These are phyloP conservation scores for Dendrocincla tyrannina DNA, from an alignment of 2,797 vertebrate genomes.

Conservation along the genomic window DNA sequence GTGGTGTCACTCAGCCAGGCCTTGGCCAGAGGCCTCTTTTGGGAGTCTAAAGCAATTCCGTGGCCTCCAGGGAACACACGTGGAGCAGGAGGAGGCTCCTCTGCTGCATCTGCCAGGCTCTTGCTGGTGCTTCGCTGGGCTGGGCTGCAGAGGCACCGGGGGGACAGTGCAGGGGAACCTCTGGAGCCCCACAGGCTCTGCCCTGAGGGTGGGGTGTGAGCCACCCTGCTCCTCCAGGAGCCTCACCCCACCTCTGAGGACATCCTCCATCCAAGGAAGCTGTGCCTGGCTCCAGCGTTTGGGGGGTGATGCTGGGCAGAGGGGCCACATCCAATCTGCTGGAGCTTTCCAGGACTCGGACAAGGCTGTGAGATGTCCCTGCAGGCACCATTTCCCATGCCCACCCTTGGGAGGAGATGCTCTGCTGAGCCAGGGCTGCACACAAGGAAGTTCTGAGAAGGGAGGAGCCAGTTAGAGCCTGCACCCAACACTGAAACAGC, in stretches of 20 bases:
- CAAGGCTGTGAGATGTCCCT: not conserved
- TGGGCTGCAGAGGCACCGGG: not conserved
- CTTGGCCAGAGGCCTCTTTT: not conserved
- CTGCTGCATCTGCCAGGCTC: not conserved
- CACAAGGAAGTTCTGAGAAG: not conserved
- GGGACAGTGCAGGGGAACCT: not conserved
- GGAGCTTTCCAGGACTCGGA: not conserved
- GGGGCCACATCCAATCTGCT: not conserved
- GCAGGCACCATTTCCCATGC: not conserved
- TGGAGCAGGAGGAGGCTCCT: not conserved
- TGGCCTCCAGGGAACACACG: not conserved
- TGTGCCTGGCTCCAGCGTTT: rapidly evolving
- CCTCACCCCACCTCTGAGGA: not conserved
- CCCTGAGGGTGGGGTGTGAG: not conserved
- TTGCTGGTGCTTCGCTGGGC: not conserved
- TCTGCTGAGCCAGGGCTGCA: not conserved
- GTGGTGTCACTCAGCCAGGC: not conserved
- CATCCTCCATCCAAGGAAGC: not conserved
- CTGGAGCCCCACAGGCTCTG: too few species aligned
- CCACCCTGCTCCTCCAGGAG: not conserved
- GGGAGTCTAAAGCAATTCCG: not conserved
- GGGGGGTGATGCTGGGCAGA: not conserved
- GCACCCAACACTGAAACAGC: not conserved
- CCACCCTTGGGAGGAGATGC: not conserved
- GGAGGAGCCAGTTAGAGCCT: not conserved